Evolutionary conservation across 2,113 vertebrate species (phyloP).

Genomic region (Falcunculus frontatus): DNA sequence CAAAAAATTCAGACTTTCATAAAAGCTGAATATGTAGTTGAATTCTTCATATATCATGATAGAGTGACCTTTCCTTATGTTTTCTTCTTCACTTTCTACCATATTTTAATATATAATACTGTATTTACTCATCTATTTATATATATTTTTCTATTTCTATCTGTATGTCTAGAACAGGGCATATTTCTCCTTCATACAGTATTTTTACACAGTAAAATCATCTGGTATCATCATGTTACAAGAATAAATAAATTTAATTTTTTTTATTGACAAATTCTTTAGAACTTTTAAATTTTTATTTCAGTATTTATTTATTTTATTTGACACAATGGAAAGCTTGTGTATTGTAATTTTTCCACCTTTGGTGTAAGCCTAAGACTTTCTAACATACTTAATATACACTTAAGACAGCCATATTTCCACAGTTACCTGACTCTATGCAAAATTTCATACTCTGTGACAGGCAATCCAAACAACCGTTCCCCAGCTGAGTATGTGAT

Average conservation of each 20-base stretch:
- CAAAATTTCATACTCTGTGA: slow-evolving; percentile 74
- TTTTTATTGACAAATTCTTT: neutral
- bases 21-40: neutral
- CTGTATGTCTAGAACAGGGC: neutral
- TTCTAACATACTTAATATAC: neutral
- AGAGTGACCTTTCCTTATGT: neutral
- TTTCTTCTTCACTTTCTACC: neutral
- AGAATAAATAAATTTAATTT: neutral
- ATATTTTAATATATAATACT: neutral
- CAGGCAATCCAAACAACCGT: slow-evolving; percentile 76
- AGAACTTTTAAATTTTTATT: neutral
- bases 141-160: neutral
- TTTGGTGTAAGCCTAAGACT: neutral
- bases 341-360: neutral
- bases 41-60: neutral
- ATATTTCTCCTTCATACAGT: neutral
- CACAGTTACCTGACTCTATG: slow-evolving; percentile 73
- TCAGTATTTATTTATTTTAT: neutral
- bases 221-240: neutral
- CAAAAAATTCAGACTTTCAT: neutral
- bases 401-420: neutral
- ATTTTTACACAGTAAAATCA: neutral
- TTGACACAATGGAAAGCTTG: neutral
- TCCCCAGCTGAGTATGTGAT: slow-evolving; percentile 75
- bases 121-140: neutral